phyloP scores from a whole-genome alignment of 2,888 invertebrate genomes.

The Aquatica leii region DNA sequence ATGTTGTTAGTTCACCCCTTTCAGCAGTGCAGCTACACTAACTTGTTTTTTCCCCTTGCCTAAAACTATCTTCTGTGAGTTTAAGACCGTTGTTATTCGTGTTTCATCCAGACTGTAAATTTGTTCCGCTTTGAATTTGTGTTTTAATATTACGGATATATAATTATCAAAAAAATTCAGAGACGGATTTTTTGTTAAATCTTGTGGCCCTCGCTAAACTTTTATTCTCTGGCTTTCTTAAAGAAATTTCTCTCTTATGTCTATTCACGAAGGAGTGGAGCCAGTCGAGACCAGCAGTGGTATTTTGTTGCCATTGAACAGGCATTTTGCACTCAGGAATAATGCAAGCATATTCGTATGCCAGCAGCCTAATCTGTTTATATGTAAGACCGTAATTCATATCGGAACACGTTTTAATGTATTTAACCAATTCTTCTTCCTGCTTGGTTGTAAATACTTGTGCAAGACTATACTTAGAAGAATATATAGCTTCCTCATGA shows the following conservation, averaged over 20 bases:
- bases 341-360: neutral
- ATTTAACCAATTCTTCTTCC: conserved; percentile 6
- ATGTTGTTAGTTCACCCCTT: neutral
- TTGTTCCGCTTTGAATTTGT: neutral
- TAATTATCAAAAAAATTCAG: neutral
- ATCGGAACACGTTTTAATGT: conserved; percentile 8
- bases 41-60: neutral
- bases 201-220: neutral
- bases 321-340: neutral
- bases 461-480: neutral
- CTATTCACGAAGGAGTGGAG: neutral
- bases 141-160: neutral
- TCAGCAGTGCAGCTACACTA: neutral
- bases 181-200: neutral
- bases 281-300: neutral
- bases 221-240: neutral
- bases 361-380: neutral
- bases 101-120: neutral
- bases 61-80: neutral
- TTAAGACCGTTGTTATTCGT: neutral
- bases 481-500: neutral
- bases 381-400: conserved; percentile 12
- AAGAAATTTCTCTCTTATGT: neutral
- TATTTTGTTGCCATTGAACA: neutral
- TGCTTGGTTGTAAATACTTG: conserved; percentile 8